Evolutionary conservation across 2,797 vertebrate genomes (phyloP), one percentile per base, ranked within the genome.

Genomic region (Tragopan temminckii): DNA sequence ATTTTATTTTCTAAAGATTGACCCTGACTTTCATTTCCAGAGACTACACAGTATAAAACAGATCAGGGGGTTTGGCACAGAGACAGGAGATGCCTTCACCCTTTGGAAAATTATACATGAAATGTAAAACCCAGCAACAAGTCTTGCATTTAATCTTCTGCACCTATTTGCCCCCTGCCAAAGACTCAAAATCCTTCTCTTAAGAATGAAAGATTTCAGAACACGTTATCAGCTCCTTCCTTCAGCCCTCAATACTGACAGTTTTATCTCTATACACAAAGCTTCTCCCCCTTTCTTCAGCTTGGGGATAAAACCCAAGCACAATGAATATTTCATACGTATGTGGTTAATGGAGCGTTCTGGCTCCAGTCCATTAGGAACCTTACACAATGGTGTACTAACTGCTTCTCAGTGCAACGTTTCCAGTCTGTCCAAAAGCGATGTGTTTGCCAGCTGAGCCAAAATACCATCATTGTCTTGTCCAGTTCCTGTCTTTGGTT

Each of bases 341-440:
- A 97, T 96, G 97, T 94, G 83, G 80, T 97, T 98, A 98, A 98
- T 98, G 95, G 97, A 97, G 72, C 74, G 94, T 96, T 97, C 76
- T 98, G 97, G 97, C 97, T 96, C 88, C 94, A 93, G 88, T 97
- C 97, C 97, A 95, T 95, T 95, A 97, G 96, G 96, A 94, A 97
- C 97, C 95, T 97, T 97, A 93, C 96, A 98, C 97, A 98, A 97
- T 95, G 59, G 93, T 97, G 97, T 97, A 94, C 98, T 97, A 98
- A 97, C 93, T 97, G 81, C 91, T 97, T 95, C 91, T 95, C 97
- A 93, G 15, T 88, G 93, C 96, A 86, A 90, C 96, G 93, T 95
- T 97, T 96, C 95, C 72, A 59, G 95, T 89, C 95, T 93, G 74
- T 95, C 85, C 90, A 95, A 95, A 97, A 87, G 70, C 57, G 52